Evolutionary conservation across 2,888 invertebrate species (phyloP), one percentile per base, ranked within the genome.

Genomic region (Mactromeris polynyma): DNA sequence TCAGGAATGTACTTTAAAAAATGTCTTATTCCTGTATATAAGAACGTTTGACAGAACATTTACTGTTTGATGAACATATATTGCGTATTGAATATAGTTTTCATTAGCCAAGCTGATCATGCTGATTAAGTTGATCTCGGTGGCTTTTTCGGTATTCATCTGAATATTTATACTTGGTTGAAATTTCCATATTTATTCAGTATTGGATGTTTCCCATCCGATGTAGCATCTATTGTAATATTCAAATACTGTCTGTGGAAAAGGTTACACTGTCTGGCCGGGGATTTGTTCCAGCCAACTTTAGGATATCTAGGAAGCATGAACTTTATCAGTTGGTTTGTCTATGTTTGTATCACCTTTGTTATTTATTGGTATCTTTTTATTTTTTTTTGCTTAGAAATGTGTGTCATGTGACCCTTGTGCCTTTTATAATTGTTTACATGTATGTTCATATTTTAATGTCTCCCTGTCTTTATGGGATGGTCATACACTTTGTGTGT

Each of bases 101-200:
- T 26, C n/a, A 64, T 64, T 64, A 6, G 26, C 11, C 26, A 11
- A n/a, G n/a, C 58, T 64, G 26, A 26, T 64, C n/a, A 0, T 64
- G 6, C 58, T 26, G 58, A 64, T 64, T 26, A 9, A 64, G n/a
- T 64, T 64, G 58, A 64, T n/a, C 58, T 64, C 58, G 6, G 46
- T n/a, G 58, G 58, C 73, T 73, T 36, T 73, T 19, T 33, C 33
- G n/a, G 36, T 33, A 73, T 73, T 73, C 73, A 73, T 36, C 73
- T 19, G 36, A 73, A 73, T 73, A 73, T 73, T 73, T 73, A 73
- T 73, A 73, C 26, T 33, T 33, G 9, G 73, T 14, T 36, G 19
- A 73, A 73, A 73, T 73, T 73, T 36, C 73, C 73, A 73, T 73
- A 73, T 73, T 73, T 33, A 73, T 73, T 73, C 31, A 36, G 73